Percentiles rank a stretch among this genome's conserved stretches.
phyloP scores from a whole-genome alignment of 2,113 vertebrate genomes.

The Phylloscopus trochiloides region DNA sequence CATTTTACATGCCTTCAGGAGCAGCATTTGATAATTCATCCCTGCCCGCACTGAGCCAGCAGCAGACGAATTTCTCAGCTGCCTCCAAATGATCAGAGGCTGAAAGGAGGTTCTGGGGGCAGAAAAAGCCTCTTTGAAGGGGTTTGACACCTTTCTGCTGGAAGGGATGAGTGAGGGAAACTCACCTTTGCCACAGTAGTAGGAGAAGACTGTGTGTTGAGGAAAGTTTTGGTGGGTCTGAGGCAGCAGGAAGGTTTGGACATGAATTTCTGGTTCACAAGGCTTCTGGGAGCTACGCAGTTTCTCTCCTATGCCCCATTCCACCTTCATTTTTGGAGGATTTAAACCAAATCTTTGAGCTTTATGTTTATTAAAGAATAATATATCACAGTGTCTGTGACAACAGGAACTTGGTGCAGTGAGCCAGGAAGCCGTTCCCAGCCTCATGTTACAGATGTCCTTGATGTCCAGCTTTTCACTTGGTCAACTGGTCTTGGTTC shows the following conservation, averaged over 20 bases:
- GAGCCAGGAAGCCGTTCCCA: background rate
- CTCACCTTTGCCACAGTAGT: accelerated
- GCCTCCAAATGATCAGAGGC: background rate
- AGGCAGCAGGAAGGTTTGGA: background rate
- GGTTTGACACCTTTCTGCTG: background rate
- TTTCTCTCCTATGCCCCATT: accelerated
- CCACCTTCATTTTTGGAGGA: background rate
- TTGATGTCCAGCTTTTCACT: background rate
- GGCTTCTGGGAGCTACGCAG: background rate
- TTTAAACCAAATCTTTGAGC: background rate
- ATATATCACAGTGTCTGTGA: accelerated
- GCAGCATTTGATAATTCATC: background rate
- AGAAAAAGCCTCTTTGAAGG: background rate
- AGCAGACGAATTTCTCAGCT: background rate
- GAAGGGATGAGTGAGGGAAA: accelerated
- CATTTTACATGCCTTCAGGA: background rate
- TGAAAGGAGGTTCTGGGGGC: background rate
- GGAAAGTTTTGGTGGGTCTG: background rate
- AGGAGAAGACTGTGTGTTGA: background rate
- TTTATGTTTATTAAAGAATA: background rate
- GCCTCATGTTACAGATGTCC: background rate
- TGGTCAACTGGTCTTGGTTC: background rate
- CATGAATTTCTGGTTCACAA: background rate
- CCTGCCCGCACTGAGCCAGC: background rate
- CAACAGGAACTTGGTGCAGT: background rate